Percentiles rank a stretch among this genome's conserved stretches.
These are phyloP conservation scores for Papilio helenus DNA, from an alignment of 1,140 invertebrate species.

Conservation along the genomic window DNA sequence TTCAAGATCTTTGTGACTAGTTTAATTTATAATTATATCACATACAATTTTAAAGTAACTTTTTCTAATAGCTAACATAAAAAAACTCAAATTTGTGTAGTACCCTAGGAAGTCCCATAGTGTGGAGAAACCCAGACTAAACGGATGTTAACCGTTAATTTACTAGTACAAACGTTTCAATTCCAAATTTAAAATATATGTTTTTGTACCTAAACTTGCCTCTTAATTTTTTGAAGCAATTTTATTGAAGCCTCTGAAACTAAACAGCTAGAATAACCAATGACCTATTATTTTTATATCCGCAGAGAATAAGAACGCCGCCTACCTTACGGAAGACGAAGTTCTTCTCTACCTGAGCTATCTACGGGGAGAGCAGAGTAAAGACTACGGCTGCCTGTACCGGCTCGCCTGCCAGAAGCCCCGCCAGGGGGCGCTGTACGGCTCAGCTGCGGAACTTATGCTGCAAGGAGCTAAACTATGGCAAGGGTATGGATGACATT, in stretches of 20 bases:
- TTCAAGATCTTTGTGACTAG: background rate
- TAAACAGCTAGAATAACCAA: too few species aligned
- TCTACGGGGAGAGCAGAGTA: conserved; percentile 85
- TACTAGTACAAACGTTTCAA: too few species aligned
- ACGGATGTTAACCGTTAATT: too few species aligned
- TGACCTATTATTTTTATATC: background rate
- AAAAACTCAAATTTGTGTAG: too few species aligned
- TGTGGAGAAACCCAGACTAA: too few species aligned
- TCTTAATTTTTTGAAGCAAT: too few species aligned
- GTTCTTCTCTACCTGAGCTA: conserved; percentile 87
- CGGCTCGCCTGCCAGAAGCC: conserved; percentile 90
- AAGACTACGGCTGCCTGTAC: conserved; percentile 89
- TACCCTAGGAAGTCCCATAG: too few species aligned
- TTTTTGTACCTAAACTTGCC: too few species aligned
- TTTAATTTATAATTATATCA: background rate
- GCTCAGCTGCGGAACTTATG: conserved; percentile 88
- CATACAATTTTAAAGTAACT: background rate
- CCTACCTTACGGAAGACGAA: conserved; percentile 86
- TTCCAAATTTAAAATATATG: too few species aligned
- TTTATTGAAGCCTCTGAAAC: too few species aligned
- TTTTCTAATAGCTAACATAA: background rate
- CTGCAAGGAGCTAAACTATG: conserved; percentile 88
- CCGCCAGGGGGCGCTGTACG: conserved; percentile 88
- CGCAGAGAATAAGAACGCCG: conserved; percentile 77
- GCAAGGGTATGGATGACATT: conserved; percentile 83